Conservation (phyloP, 64 coral and sea anemone species). For the Actinia tenebrosa region DNA sequence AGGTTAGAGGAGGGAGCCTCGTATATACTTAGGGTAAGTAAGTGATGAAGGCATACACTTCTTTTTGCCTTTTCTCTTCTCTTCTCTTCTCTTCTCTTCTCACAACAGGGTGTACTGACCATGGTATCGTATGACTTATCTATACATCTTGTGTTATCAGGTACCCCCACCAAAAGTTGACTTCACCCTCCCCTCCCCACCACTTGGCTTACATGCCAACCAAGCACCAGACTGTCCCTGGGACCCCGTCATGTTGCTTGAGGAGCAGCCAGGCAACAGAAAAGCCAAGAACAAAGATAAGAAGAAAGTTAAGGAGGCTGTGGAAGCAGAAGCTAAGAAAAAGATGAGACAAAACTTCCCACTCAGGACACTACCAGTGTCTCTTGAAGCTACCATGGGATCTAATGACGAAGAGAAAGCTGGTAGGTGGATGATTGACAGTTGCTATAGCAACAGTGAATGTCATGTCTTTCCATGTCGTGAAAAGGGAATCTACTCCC, state of each 20-base stretch:
- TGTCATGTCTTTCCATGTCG: background rate
- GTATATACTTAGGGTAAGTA: conserved; percentile 47
- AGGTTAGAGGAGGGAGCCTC: conserved; percentile 84
- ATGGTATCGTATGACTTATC: background rate
- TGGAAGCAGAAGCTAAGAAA: conserved; percentile 46
- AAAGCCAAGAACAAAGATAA: conserved; percentile 69
- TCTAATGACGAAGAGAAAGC: conserved; percentile 76
- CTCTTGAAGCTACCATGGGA: conserved; percentile 75
- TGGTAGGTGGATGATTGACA: conserved; percentile 41
- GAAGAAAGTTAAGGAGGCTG: conserved; percentile 61
- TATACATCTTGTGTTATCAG: conserved; percentile 3
- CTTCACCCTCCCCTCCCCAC: conserved; percentile 93
- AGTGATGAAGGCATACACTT: background rate
- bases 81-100: too few species aligned
- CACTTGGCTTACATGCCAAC: conserved; percentile 60
- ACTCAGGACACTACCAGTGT: conserved; percentile 77
- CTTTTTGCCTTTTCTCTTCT: too few species aligned
- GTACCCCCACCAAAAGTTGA: conserved; percentile 90
- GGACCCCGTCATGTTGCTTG: conserved; percentile 74
- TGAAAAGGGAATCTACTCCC: background rate
- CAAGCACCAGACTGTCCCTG: conserved; percentile 87
- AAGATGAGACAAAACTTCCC: conserved; percentile 51
- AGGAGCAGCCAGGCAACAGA: conserved; percentile 48
- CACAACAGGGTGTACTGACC: too few species aligned
- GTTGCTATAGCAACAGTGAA: background rate